Evolutionary conservation across 2,888 invertebrate species (phyloP), one percentile per base, ranked within the genome.

Genomic region (Drosophila paramelanica): DNA sequence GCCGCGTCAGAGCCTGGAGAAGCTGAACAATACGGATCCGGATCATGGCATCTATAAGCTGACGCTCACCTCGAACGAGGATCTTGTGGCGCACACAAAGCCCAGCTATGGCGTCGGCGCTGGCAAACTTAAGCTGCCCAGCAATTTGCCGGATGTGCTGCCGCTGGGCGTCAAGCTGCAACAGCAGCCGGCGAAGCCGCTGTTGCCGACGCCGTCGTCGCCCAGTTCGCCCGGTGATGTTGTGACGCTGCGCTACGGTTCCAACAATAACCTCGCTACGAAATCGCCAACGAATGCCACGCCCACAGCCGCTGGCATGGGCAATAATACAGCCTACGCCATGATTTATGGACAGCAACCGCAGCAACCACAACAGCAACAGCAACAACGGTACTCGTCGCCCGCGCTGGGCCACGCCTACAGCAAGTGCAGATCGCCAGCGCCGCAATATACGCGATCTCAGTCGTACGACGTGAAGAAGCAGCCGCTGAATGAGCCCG

Each of bases 1-100:
- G 92, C 95, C 96, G 73, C 93, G 95, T 42, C 94, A 95, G 59
- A 95, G 96, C 88, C 93, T 95, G 71, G 96, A 96, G 77, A 93
- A 94, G 81, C 93, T 94, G 47, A 94, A 94, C 74, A 90, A 89
- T 57, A 86, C 94, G 64, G 95, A 95, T 91, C 94, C 95, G 67
- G 96, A 95, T 91, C 95, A 94, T 86, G 96, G 96, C 72, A 95
- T 95, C 89, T 96, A 96, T 92, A 95, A 96, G 89, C 93, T 95
- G 49, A 96, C 96, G 17, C 94, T 95, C 93, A 96, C 96, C 23
- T 96, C 96, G 5, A 95, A 94, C 67, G 94, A 94, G 59, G 92
- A 93, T 71, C 85, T 91, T 72, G 91, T 92, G 52, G 86, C 83
- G 43, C 81, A 77, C 52, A 79, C 76, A 14, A 90, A 83, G 64